Base-by-base conservation (phyloP, 1,140 invertebrate species). In the Procambarus virginalis region DNA sequence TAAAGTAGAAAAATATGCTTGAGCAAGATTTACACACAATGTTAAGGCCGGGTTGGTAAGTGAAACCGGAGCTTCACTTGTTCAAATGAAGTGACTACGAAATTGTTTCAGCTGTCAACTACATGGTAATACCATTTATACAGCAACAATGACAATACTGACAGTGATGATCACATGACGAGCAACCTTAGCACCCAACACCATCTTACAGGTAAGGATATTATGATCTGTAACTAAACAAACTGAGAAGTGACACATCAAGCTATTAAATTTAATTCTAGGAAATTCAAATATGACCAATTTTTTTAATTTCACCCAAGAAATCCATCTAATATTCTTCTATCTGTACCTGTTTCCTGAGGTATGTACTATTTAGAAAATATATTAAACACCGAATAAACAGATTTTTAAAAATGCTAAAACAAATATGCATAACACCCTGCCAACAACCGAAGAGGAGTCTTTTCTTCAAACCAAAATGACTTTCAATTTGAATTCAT, bases 1-100 rank as follows among this genome's bases (percentile, higher is more conserved):
- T 8, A 73, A 34, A 73, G 22, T 73, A 6, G 8, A 73, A 73
- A 73, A 73, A 73, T 34, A 73, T 34, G n/a, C n/a, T 34, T 73
- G 68, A 73, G 22, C 68, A 73, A 73, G n/a, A 73, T 73, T 73
- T 73, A n/a, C 22, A 73, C 68, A 73, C 34, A n/a, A 34, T 73
- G 60, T 17, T 64, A 64, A 20, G 60, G 60, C 60, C 20, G 17
- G 60, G 60, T 4, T 34, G 22, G 22, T 34, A 22, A 73, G 10
- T 73, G n/a, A 10, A 73, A 6, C 20, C 34, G 60, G 60, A 64
- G 60, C 60, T 64, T 64, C 60, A 58, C 60, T 17, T 64, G 20
- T 14, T 17, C 17, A 5, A 22, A 34, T 73, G 8, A 73, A 20
- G 5, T 73, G 6, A 73, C 22, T 9, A 34, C 22, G 68, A 73